Base-by-base conservation (phyloP, 2,113 vertebrate species). In the Delphinapterus leucas region DNA sequence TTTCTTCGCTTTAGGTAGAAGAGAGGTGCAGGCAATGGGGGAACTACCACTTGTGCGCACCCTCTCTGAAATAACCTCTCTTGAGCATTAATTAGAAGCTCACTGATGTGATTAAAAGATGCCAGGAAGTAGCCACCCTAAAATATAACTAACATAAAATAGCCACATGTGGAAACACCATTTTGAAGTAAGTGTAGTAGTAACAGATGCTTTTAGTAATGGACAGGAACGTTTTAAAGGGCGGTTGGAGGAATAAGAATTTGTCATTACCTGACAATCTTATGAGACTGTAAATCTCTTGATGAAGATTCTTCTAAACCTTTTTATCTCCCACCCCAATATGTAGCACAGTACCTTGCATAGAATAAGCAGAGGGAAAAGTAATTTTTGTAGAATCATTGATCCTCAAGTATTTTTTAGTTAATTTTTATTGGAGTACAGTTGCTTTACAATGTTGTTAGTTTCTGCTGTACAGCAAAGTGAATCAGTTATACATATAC, bases 91-190 rank as follows among this genome's bases (percentile, higher is more conserved):
- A 93, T 96, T 93, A 97, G 82, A 95, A 93, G 87, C 28, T 95
- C 83, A 84, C 36, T 92, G 87, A 93, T 83, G 83, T 96, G 96
- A 96, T 96, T 96, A 96, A 94, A 97, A 96, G 86, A 93, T 89
- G 79, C 68, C 41, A 82, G 95, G 94, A 96, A 97, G 79, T 31
- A 96, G 58, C 63, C 83, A 97, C 87, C 79, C 79, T 70, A 91
- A 95, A 93, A 96, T 95, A 87, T 83, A 97, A 91, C 82, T 77
- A 93, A 94, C 65, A 71, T 86, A 88, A 93, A 95, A 93, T 91
- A 82, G 95, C 79, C 90, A 98, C 87, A 89, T 60, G 60, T 1
- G 36, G 73, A 83, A 98, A 93, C 23, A 92, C 77, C 47, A 86
- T 93, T 96, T 89, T 8, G 25, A 95, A 95, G 70, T 83, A 58